phyloP scores from a whole-genome alignment of 1,140 invertebrate genomes.

The Stenopsyche tienmushanensis region DNA sequence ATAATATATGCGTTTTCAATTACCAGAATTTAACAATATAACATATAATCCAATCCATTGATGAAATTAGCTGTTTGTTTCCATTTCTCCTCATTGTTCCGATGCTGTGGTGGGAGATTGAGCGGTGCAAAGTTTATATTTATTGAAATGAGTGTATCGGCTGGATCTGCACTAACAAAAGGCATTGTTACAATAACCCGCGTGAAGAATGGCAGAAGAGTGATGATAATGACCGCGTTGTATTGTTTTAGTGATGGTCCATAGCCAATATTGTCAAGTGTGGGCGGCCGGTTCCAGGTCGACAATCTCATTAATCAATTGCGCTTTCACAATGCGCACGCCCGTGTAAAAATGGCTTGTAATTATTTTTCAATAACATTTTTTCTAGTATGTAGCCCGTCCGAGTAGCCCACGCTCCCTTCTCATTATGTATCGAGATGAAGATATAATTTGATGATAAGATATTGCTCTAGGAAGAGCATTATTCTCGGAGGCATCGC shows the following conservation, averaged over 20 bases:
- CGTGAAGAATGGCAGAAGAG: no score
- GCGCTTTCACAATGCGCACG: constrained; percentile 31
- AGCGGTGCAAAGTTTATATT: no score
- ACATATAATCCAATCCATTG: no score
- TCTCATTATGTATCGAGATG: constrained; percentile 20
- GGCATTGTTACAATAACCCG: no score
- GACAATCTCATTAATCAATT: constrained; percentile 32
- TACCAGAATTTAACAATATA: no score
- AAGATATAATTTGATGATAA: constrained; percentile 30
- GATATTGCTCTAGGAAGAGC: constrained; percentile 7
- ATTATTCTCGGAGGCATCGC: constrained; percentile 1
- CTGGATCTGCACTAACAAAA: no score
- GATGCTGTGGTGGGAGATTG: no score
- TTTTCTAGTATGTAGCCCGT: constrained; percentile 17
- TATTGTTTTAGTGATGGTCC: background rate
- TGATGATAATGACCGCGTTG: background rate
- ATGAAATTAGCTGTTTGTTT: no score
- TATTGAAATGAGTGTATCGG: no score
- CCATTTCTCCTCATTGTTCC: no score
- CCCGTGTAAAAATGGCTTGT: constrained; percentile 22
- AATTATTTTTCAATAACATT: constrained; percentile 41
- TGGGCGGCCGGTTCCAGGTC: constrained; percentile 25
- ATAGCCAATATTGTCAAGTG: constrained; percentile 24
- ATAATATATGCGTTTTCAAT: no score
- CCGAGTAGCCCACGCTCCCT: constrained; percentile 19